Evolutionary conservation across 2,113 vertebrate species (phyloP).

Genomic region (Tapirus terrestris): DNA sequence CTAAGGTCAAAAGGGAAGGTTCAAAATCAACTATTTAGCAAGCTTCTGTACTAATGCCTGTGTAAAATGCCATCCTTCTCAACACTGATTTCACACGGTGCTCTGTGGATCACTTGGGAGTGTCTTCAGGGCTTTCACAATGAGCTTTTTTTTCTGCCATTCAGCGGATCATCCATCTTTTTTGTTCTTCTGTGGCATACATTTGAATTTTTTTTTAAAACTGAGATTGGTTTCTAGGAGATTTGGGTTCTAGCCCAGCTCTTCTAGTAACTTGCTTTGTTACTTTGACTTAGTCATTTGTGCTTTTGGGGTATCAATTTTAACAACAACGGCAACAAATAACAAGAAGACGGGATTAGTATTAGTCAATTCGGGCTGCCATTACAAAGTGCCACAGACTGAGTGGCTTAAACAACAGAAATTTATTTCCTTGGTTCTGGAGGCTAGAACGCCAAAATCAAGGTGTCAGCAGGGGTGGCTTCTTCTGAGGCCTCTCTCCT

Average conservation of each 20-base stretch:
- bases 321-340: background rate
- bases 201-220: slow-evolving; percentile 27
- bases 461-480: background rate
- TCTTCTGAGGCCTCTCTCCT: background rate
- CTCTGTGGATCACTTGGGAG: background rate
- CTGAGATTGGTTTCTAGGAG: background rate
- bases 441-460: background rate
- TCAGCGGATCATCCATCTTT: background rate
- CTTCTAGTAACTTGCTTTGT: background rate
- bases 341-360: background rate
- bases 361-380: background rate
- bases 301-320: background rate
- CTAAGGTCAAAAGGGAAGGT: background rate
- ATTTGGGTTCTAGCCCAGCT: background rate
- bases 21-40: background rate
- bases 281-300: background rate
- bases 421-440: background rate
- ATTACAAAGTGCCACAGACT: background rate
- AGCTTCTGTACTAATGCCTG: background rate
- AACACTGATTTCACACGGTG: background rate
- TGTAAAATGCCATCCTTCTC: background rate
- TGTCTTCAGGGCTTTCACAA: background rate
- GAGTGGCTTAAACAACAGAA: background rate
- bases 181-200: background rate
- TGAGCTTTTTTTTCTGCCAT: background rate